Evolutionary conservation across 1,140 invertebrate genomes (phyloP).

Genomic region (Sitodiplosis mosellana): DNA sequence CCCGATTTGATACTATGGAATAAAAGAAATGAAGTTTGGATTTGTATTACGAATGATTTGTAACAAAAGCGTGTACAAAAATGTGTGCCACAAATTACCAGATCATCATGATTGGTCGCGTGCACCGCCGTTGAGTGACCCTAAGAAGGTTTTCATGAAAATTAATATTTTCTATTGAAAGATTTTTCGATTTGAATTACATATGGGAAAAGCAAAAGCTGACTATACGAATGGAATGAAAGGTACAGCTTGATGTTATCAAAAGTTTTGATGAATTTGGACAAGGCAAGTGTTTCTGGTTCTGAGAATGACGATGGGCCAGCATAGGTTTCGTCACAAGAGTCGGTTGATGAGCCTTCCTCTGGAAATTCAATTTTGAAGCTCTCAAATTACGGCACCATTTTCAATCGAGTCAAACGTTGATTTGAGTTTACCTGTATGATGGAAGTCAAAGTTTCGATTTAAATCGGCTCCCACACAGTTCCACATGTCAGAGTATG

Average conservation of each 20-base stretch:
- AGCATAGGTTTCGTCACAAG: constrained; percentile 38
- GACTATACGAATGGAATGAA: constrained; percentile 30
- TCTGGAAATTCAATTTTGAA: background rate
- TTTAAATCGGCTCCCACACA: constrained; percentile 46
- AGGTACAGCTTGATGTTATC: constrained; percentile 26
- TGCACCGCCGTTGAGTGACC: constrained; percentile 19
- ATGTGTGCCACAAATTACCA: constrained; percentile 3
- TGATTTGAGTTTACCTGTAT: too few relatives aligned
- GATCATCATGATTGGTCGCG: constrained; percentile 16
- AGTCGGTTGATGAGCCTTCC: constrained; percentile 31
- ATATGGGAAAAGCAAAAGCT: constrained; percentile 26
- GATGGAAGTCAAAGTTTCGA: constrained; percentile 48
- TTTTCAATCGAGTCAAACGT: too few relatives aligned
- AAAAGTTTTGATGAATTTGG: constrained; percentile 22
- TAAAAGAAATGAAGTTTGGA: too few relatives aligned
- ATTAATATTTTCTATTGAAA: too few relatives aligned
- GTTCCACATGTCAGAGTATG: constrained; percentile 13
- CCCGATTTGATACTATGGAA: constrained; percentile 16
- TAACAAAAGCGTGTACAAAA: too few relatives aligned
- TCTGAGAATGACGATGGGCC: constrained; percentile 40
- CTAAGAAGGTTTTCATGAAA: background rate
- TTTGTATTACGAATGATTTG: too few relatives aligned
- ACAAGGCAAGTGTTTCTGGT: constrained; percentile 32
- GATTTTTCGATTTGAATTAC: too few relatives aligned
- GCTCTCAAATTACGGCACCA: too few relatives aligned